Evolutionary conservation across 2,797 vertebrate genomes (phyloP).

Genomic region (Poecilia picta): DNA sequence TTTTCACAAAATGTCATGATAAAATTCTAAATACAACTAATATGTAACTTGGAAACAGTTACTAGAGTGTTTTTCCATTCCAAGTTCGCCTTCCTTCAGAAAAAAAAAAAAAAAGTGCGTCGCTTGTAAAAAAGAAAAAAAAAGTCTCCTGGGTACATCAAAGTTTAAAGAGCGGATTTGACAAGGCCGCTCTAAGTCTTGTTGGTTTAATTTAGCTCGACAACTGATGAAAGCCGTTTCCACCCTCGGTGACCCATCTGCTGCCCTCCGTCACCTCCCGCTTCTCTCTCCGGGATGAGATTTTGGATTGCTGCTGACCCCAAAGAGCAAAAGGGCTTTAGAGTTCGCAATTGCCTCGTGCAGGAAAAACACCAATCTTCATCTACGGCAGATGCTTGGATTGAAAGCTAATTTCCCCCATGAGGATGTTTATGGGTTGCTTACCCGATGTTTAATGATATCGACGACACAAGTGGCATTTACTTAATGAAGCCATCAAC

Average conservation of each 20-base stretch:
- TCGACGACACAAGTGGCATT: conserved; percentile 68
- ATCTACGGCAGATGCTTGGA: conserved; percentile 25
- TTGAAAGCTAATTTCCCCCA: conserved; percentile 56
- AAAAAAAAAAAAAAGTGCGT: not conserved
- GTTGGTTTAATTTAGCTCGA: conserved; percentile 40
- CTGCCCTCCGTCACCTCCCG: conserved; percentile 1
- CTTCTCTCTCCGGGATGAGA: conserved; percentile 31
- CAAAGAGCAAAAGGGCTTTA: conserved; percentile 10
- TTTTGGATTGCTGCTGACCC: conserved; percentile 52
- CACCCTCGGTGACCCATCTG: conserved; percentile 32
- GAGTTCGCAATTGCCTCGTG: conserved; percentile 21
- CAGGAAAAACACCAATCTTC: conserved; percentile 40
- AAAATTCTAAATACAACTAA: too few relatives aligned
- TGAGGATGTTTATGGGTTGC: conserved; percentile 69
- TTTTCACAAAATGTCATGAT: too few relatives aligned
- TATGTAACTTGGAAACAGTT: not conserved
- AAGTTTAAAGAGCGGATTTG: conserved; percentile 14
- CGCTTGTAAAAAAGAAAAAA: not conserved
- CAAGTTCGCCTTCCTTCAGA: not conserved
- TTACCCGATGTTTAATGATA: conserved; percentile 68
- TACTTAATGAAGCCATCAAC: conserved; percentile 77
- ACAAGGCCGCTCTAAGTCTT: conserved; percentile 21
- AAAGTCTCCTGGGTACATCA: conserved; percentile 9
- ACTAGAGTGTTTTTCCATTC: not conserved
- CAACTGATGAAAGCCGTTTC: conserved; percentile 46